These are phyloP conservation scores for Megalurothrips usitatus DNA, from an alignment of 2,888 invertebrate species.

Conservation along the genomic window DNA sequence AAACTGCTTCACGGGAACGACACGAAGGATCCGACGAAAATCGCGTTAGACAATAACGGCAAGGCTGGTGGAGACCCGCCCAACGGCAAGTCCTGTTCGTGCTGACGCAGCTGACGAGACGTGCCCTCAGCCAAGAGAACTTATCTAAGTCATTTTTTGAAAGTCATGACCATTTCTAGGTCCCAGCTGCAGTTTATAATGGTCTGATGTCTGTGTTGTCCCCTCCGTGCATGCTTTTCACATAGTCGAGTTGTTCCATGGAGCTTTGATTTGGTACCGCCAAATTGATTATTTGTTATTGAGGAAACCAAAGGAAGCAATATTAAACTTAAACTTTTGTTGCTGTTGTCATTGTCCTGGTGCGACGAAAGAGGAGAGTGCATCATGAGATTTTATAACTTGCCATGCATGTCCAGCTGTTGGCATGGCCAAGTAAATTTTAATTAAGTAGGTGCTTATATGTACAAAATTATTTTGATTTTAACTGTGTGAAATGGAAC, in stretches of 20 bases:
- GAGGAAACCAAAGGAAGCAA: conserved; percentile 10
- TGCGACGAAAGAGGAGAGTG: not conserved
- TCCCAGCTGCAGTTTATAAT: not conserved
- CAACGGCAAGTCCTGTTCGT: conserved; percentile 18
- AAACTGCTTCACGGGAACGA: conserved; percentile 9
- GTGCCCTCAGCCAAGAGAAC: conserved; percentile 18
- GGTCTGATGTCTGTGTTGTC: not conserved
- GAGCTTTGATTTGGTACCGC: not conserved
- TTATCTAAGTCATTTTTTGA: conserved; percentile 16
- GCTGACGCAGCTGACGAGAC: conserved; percentile 9
- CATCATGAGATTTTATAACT: not conserved
- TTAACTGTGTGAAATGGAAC: not conserved
- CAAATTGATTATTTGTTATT: not conserved
- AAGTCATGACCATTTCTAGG: not conserved
- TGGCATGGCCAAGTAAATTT: not conserved
- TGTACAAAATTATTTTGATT: not conserved
- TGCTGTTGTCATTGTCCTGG: not conserved
- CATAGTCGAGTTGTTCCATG: not conserved
- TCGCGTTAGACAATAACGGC: conserved; percentile 15
- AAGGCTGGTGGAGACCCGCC: not conserved
- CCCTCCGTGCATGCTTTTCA: not conserved
- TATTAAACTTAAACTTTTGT: not conserved
- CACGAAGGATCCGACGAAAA: conserved; percentile 6
- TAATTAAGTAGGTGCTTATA: conserved; percentile 2
- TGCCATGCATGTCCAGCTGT: not conserved